These are phyloP conservation scores for Lasioglossum vierecki DNA, from an alignment of 2,888 invertebrate species.

Conservation along the genomic window DNA sequence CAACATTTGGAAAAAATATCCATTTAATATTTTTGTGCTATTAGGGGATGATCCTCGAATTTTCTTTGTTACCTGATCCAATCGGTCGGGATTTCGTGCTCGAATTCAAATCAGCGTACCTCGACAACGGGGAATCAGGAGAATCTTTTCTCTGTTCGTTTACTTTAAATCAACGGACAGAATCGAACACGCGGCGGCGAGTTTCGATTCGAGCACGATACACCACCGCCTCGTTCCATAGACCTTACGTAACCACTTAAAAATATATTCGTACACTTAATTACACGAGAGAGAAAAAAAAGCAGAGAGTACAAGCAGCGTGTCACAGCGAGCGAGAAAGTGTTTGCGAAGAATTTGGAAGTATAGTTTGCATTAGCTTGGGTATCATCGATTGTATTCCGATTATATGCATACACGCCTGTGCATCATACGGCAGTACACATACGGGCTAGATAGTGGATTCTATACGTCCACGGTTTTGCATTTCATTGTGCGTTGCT, in stretches of 20 bases:
- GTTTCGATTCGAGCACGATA: slow-evolving; percentile 43
- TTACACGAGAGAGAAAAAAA: slow-evolving; percentile 24
- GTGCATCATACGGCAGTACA: neutral
- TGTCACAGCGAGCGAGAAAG: slow-evolving; percentile 11
- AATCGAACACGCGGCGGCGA: neutral
- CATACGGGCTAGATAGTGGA: neutral
- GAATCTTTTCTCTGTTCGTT: neutral
- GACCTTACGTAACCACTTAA: slow-evolving; percentile 36
- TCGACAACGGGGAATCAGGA: neutral
- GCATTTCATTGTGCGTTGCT: neutral
- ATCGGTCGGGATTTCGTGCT: neutral
- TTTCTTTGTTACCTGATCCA: neutral
- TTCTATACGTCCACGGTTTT: neutral
- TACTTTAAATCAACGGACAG: neutral
- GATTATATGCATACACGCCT: neutral
- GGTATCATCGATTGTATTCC: neutral
- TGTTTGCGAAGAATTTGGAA: neutral
- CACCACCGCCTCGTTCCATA: neutral
- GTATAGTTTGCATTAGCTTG: neutral
- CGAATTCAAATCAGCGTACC: neutral
- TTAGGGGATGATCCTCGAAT: slow-evolving; percentile 1
- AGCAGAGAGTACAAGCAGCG: slow-evolving; percentile 43
- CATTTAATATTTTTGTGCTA: no score
- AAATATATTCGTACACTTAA: slow-evolving; percentile 39
- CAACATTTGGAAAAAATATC: no score